Conservation (phyloP, 2,113 vertebrate species). For the Seriola quinqueradiata region DNA sequence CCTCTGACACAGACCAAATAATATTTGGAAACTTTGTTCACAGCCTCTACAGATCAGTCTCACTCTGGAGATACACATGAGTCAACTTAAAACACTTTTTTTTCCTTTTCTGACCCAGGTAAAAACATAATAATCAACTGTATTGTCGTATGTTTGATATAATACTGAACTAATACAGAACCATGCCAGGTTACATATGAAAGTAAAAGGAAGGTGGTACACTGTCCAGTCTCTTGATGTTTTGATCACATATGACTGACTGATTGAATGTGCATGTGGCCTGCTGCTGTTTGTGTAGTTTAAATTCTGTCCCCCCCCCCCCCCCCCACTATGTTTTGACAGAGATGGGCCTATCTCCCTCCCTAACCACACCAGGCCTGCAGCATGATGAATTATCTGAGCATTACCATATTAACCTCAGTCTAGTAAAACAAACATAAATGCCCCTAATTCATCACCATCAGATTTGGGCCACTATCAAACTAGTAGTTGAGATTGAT, state of each 20-base stretch:
- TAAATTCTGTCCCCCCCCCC: not conserved
- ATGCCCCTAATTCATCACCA: conserved; percentile 14
- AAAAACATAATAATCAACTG: not conserved
- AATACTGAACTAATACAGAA: not conserved
- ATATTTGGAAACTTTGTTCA: not conserved
- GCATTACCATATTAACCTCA: conserved; percentile 31
- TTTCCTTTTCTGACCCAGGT: no score
- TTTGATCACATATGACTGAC: no score
- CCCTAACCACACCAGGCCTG: conserved; percentile 27
- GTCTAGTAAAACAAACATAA: conserved; percentile 9
- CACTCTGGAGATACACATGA: no score
- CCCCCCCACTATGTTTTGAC: conserved; percentile 1
- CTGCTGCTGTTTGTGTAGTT: not conserved
- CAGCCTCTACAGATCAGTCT: not conserved
- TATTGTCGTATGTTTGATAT: not conserved
- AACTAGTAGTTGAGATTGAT: conserved; percentile 26
- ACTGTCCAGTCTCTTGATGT: no score
- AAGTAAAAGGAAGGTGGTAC: no score
- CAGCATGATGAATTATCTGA: conserved; percentile 16
- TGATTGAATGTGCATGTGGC: not conserved
- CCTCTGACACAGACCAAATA: conserved; percentile 2
- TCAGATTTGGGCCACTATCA: conserved; percentile 19
- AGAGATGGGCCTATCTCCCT: not conserved
- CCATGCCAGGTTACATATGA: no score
- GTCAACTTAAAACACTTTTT: no score